phyloP scores from a whole-genome alignment of 2,888 invertebrate species.

The Antheraea assamensis region DNA sequence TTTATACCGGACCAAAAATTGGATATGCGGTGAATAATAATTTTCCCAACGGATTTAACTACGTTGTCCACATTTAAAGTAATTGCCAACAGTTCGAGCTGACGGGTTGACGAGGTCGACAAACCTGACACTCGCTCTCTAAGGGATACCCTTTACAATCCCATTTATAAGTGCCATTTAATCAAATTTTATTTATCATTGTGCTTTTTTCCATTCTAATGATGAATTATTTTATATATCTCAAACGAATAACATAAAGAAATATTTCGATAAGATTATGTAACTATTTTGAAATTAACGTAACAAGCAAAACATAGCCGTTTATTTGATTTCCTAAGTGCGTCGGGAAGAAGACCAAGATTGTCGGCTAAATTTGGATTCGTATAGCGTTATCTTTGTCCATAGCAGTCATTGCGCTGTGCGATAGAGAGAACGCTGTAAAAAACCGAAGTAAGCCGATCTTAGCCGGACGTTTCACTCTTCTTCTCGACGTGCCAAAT shows the following conservation, averaged over 20 bases:
- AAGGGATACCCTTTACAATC: conserved; percentile 74
- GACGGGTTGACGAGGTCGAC: conserved; percentile 65
- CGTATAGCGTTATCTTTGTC: too few species aligned
- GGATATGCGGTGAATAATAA: conserved; percentile 78
- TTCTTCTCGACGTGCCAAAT: too few species aligned
- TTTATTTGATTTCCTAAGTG: too few species aligned
- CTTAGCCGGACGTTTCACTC: too few species aligned
- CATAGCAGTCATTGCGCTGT: too few species aligned
- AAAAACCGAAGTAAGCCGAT: too few species aligned
- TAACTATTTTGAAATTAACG: not conserved
- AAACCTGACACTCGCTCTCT: conserved; percentile 74
- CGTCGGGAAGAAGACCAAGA: too few species aligned
- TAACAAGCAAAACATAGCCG: not conserved
- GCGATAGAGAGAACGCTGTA: too few species aligned
- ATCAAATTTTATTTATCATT: conserved; percentile 67
- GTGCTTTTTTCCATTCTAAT: conserved; percentile 12
- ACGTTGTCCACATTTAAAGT: conserved; percentile 81
- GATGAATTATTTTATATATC: conserved; percentile 1
- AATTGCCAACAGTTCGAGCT: conserved; percentile 79
- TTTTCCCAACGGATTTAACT: conserved; percentile 72
- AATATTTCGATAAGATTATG: not conserved
- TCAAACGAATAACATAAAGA: not conserved
- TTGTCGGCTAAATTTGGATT: too few species aligned
- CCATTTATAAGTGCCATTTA: conserved; percentile 78
- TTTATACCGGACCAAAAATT: conserved; percentile 72